Percentiles rank a stretch among this genome's conserved stretches.
phyloP scores from a whole-genome alignment of 2,888 invertebrate species.

The Tribolium freemani region DNA sequence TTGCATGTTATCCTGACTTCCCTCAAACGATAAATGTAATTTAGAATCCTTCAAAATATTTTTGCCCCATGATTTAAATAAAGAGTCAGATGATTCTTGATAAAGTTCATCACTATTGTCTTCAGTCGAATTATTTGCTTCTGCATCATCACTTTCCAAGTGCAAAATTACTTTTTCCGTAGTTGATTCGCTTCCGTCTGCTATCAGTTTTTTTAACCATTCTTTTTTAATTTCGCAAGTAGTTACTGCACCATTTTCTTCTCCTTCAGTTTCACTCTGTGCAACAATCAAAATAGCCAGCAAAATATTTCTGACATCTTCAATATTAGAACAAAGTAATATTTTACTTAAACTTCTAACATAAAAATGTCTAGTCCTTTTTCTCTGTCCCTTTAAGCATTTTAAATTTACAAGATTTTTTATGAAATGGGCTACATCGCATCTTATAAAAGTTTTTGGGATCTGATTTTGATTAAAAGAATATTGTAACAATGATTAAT shows the following conservation, averaged over 20 bases:
- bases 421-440: not conserved
- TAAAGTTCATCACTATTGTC: not conserved
- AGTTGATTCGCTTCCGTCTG: not conserved
- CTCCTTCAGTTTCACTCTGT: too few relatives aligned
- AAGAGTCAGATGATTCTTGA: not conserved
- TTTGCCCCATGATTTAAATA: not conserved
- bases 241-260: not conserved
- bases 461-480: not conserved
- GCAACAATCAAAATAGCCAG: too few relatives aligned
- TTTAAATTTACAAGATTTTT: not conserved
- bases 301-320: too few relatives aligned
- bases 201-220: not conserved
- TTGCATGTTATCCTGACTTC: not conserved
- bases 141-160: not conserved
- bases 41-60: not conserved
- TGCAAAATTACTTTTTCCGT: not conserved
- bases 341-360: too few relatives aligned
- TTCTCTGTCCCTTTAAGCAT: not conserved
- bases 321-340: too few relatives aligned
- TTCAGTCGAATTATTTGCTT: not conserved
- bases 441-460: not conserved
- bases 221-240: not conserved
- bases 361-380: too few relatives aligned
- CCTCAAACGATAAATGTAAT: not conserved
- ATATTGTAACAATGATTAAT: not conserved